Evolutionary conservation across 2,113 vertebrate species (phyloP).

Genomic region (Diadophis punctatus): DNA sequence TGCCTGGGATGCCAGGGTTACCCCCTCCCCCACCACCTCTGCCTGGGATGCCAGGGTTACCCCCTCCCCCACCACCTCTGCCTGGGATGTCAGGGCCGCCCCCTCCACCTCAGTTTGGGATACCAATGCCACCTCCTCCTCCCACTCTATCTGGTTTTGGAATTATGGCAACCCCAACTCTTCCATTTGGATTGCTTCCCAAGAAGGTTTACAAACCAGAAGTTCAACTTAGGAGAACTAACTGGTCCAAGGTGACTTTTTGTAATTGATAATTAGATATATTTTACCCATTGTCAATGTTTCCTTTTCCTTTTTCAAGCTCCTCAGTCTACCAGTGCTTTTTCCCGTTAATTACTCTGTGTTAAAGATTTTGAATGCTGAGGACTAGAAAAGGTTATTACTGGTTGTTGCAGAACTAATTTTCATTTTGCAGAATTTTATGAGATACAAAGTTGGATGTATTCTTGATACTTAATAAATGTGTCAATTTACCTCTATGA

Average conservation of each 20-base stretch:
- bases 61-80: slow-evolving; percentile 54
- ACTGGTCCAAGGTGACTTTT: slow-evolving; percentile 81
- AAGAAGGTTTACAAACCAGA: slow-evolving; percentile 84
- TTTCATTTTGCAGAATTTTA: neutral
- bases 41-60: slow-evolving; percentile 30
- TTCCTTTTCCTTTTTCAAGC: neutral
- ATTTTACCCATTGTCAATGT: neutral
- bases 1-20: slow-evolving; percentile 52
- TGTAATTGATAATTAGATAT: neutral
- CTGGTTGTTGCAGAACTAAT: neutral
- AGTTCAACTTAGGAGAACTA: slow-evolving; percentile 76
- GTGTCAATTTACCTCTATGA: neutral
- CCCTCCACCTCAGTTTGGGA: slow-evolving; percentile 58
- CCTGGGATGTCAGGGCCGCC: slow-evolving; percentile 60
- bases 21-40: slow-evolving; percentile 56
- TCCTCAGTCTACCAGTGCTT: neutral
- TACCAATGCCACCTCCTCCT: slow-evolving; percentile 61
- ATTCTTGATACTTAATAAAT: neutral
- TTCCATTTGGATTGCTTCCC: slow-evolving; percentile 76
- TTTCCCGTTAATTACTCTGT: neutral
- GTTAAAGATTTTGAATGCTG: neutral
- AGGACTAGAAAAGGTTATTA: neutral
- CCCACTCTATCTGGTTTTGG: slow-evolving; percentile 59
- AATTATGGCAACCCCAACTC: slow-evolving; percentile 59
- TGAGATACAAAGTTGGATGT: neutral